phyloP scores from a whole-genome alignment of 2,888 invertebrate genomes.

The Bruchidius siliquastri region DNA sequence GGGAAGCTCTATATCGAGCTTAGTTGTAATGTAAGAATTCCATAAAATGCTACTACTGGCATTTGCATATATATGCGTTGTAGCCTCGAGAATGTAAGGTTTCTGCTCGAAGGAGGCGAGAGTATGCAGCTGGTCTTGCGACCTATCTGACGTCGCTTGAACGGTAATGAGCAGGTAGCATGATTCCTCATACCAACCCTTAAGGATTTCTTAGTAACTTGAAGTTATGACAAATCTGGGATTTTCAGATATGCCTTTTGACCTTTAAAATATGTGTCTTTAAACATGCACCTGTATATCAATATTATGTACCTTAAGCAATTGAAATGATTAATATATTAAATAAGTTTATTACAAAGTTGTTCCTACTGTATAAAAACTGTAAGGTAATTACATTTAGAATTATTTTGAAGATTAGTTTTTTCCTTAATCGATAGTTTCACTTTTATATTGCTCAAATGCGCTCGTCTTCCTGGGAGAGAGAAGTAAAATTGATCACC shows the following conservation, averaged over 20 bases:
- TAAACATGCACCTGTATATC: background rate
- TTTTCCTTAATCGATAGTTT: background rate
- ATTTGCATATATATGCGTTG: too few species aligned
- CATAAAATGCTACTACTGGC: too few species aligned
- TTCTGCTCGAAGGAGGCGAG: too few species aligned
- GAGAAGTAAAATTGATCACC: background rate
- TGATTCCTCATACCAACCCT: too few species aligned
- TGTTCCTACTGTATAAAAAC: background rate
- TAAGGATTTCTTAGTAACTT: too few species aligned
- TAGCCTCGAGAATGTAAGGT: too few species aligned
- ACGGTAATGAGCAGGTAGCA: too few species aligned
- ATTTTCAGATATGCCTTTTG: background rate
- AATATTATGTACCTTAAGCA: background rate
- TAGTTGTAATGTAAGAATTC: too few species aligned
- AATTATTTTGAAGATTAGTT: background rate
- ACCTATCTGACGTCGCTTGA: too few species aligned
- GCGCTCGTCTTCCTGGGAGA: background rate
- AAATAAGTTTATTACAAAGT: background rate
- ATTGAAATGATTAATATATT: background rate
- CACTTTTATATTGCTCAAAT: background rate
- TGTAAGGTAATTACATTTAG: background rate
- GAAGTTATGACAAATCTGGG: background rate
- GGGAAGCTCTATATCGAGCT: too few species aligned
- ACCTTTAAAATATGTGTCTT: background rate
- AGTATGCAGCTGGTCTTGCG: too few species aligned